These are phyloP conservation scores for Cichladusa arquata DNA, from an alignment of 2,113 vertebrate genomes.

Conservation along the genomic window DNA sequence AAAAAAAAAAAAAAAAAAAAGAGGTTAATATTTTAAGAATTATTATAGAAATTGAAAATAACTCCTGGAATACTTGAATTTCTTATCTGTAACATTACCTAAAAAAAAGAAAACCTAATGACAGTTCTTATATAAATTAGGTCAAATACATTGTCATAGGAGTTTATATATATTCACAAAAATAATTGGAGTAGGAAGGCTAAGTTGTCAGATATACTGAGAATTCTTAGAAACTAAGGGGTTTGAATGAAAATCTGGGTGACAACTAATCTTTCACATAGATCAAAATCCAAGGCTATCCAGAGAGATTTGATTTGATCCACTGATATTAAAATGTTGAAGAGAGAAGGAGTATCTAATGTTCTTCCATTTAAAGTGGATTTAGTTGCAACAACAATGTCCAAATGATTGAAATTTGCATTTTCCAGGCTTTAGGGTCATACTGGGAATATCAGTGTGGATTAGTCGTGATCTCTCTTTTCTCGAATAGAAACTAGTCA, in stretches of 20 bases:
- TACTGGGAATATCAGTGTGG: constrained; percentile 15
- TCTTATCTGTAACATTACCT: not conserved
- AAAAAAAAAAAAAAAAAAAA: not conserved
- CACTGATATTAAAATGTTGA: constrained; percentile 32
- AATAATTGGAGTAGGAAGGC: constrained; percentile 46
- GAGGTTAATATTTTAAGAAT: not conserved
- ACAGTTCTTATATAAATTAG: not conserved
- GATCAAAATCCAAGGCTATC: constrained; percentile 40
- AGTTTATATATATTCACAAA: constrained; percentile 38
- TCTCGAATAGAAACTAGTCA: not conserved
- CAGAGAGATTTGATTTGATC: constrained; percentile 54
- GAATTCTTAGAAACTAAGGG: not conserved
- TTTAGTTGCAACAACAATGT: constrained; percentile 20
- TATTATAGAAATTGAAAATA: constrained; percentile 10
- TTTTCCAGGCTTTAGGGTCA: constrained; percentile 27
- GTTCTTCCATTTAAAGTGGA: constrained; percentile 20
- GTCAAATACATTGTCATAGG: not conserved
- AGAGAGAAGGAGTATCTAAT: not conserved
- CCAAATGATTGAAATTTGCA: constrained; percentile 39
- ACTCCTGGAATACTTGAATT: not conserved
- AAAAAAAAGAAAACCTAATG: not conserved
- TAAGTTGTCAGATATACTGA: constrained; percentile 14
- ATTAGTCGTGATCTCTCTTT: not conserved
- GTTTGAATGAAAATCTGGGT: not conserved
- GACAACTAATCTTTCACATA: not conserved